Percentiles rank a stretch among this genome's conserved stretches.
These are phyloP conservation scores for Papilio polytes DNA, from an alignment of 1,140 invertebrate genomes.

Conservation along the genomic window DNA sequence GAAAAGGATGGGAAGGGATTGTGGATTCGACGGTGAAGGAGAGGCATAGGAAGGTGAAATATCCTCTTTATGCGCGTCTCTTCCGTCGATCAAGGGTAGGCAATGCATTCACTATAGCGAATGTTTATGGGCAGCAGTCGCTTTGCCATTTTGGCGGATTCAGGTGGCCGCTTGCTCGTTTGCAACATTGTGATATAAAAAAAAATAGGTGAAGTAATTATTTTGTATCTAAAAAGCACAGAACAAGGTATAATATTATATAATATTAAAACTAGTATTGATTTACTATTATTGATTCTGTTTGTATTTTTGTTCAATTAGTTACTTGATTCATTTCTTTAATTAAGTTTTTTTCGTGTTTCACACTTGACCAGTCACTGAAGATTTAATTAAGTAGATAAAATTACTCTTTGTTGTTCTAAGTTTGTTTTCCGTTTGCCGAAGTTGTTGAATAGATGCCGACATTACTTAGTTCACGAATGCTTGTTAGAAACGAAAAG, in stretches of 20 bases:
- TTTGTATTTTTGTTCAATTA: not conserved
- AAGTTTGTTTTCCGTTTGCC: not conserved
- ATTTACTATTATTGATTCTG: not conserved
- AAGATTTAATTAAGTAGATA: not conserved
- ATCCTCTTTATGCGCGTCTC: no score
- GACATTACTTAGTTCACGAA: not conserved
- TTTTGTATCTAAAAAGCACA: not conserved
- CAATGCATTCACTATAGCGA: no score
- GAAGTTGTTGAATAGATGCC: conserved; percentile 1
- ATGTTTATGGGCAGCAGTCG: no score
- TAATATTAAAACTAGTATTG: not conserved
- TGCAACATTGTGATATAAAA: no score
- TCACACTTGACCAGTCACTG: conserved; percentile 3
- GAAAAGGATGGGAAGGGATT: no score
- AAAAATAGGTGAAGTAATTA: no score
- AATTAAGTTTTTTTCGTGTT: not conserved
- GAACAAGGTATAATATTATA: no score
- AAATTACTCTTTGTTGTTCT: not conserved
- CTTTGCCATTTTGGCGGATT: no score
- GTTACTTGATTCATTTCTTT: not conserved
- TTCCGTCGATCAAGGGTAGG: no score
- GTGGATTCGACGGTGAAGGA: no score
- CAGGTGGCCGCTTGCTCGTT: no score
- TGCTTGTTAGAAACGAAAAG: not conserved
- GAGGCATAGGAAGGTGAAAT: no score